Conservation (phyloP, 2,113 vertebrate species). For the Psilopogon haemacephalus region DNA sequence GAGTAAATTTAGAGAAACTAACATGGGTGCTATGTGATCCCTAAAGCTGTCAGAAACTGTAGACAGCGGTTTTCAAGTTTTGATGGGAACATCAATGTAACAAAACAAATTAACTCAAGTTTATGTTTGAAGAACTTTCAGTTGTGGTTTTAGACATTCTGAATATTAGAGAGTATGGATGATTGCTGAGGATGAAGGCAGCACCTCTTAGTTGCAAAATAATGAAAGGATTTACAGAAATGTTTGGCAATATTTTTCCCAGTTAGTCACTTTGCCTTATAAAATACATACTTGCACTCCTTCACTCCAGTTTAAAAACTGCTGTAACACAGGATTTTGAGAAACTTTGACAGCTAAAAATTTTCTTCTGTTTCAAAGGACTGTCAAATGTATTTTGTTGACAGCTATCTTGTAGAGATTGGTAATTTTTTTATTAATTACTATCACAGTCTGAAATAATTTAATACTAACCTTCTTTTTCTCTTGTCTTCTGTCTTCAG, state of each 20-base stretch:
- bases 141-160: not conserved
- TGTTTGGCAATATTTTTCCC: not conserved
- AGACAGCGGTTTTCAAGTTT: not conserved
- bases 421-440: not conserved
- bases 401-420: not conserved
- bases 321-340: not conserved
- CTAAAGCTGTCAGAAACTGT: not conserved
- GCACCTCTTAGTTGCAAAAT: not conserved
- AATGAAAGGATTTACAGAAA: not conserved
- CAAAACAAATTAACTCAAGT: not conserved
- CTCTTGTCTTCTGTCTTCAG: not conserved
- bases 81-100: not conserved
- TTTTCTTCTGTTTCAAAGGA: not conserved
- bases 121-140: not conserved
- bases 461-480: conserved; percentile 13
- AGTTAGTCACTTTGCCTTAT: not conserved
- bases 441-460: not conserved
- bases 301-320: not conserved
- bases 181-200: not conserved
- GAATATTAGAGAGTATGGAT: not conserved
- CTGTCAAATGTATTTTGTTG: not conserved
- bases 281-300: not conserved
- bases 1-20: not conserved
- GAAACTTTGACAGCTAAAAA: not conserved
- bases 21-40: not conserved